These are phyloP conservation scores for Apamea monoglypha DNA, from an alignment of 2,888 invertebrate genomes.

Conservation along the genomic window DNA sequence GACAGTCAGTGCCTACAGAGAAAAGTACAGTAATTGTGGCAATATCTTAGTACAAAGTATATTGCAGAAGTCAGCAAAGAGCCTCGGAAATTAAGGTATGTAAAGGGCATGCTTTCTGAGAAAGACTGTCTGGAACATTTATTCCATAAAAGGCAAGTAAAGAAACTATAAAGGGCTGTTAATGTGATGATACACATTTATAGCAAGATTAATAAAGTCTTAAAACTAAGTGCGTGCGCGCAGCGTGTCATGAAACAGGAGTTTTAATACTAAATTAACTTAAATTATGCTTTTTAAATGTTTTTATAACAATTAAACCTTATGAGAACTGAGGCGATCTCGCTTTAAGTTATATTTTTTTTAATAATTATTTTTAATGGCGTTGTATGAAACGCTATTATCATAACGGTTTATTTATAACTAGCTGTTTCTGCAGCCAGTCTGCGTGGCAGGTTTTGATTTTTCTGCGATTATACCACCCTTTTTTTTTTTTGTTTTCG, in stretches of 20 bases:
- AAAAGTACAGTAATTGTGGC: no score
- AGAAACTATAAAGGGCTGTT: conserved; percentile 23
- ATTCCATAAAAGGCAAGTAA: conserved; percentile 14
- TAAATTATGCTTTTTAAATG: conserved; percentile 39
- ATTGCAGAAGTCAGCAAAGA: not conserved
- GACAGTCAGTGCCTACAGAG: no score
- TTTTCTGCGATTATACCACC: not conserved
- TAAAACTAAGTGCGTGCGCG: conserved; percentile 14
- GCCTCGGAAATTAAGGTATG: no score
- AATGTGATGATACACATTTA: conserved; percentile 20
- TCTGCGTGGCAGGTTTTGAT: not conserved
- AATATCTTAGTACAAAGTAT: not conserved
- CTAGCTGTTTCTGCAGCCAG: not conserved
- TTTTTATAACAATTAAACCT: conserved; percentile 42
- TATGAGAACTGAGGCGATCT: conserved; percentile 23
- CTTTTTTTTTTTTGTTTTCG: no score
- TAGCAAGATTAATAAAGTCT: conserved; percentile 28
- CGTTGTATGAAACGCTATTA: conserved; percentile 24
- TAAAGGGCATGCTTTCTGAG: conserved; percentile 15
- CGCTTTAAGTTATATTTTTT: conserved; percentile 6
- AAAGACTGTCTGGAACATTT: conserved; percentile 21
- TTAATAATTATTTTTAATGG: conserved; percentile 31
- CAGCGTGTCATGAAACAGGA: conserved; percentile 9
- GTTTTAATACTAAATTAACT: conserved; percentile 42
- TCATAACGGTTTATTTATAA: conserved; percentile 9